phyloP scores from a whole-genome alignment of 2,888 invertebrate genomes.

The Seladonia tumulorum region DNA sequence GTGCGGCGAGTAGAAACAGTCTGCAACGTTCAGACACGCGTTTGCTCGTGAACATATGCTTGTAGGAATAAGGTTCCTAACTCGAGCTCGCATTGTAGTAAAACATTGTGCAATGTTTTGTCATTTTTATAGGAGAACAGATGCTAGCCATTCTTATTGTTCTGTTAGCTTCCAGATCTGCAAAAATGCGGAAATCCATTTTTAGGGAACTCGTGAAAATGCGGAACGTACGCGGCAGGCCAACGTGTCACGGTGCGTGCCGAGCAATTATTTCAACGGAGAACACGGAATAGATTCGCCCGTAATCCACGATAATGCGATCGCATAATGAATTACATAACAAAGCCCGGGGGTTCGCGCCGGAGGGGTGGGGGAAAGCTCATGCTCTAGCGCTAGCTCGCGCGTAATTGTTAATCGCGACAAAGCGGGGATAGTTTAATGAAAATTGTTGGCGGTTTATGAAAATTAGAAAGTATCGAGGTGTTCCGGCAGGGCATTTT shows the following conservation, averaged over 20 bases:
- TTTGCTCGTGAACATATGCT: no score
- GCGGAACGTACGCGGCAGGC: background rate
- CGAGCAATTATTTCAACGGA: background rate
- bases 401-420: conserved; percentile 17
- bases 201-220: background rate
- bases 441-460: conserved; percentile 35
- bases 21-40: no score
- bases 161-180: no score
- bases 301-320: conserved; percentile 3
- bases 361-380: no score
- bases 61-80: no score
- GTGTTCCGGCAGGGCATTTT: conserved; percentile 9
- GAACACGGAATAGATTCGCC: conserved; percentile 10
- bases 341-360: background rate
- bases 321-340: conserved; percentile 24
- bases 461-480: conserved; percentile 41
- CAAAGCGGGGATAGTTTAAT: conserved; percentile 2
- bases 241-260: background rate
- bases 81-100: no score
- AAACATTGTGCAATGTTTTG: no score
- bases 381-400: background rate
- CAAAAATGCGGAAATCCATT: background rate
- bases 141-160: no score
- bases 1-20: no score
- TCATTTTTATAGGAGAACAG: no score